Conservation (phyloP, 2,113 vertebrate species). For the Regulus satrapa region DNA sequence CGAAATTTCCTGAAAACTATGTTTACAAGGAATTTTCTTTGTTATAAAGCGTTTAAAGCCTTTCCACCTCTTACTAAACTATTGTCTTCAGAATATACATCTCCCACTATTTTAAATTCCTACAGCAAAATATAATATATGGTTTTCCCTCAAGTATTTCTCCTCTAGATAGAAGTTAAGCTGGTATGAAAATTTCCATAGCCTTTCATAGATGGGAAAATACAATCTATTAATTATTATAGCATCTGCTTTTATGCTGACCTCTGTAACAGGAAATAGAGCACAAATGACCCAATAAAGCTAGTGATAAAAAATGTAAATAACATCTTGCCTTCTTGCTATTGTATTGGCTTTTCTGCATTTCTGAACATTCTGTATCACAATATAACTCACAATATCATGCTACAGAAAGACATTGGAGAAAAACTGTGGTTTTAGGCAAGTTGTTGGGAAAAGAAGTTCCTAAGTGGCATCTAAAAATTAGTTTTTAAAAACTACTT, state of each 20-base stretch:
- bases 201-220: background rate
- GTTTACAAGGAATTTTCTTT: conserved; percentile 69
- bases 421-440: background rate
- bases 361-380: background rate
- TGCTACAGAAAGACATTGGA: background rate
- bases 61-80: background rate
- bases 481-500: background rate
- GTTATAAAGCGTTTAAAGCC: conserved; percentile 1
- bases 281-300: background rate
- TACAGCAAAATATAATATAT: background rate
- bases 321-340: conserved; percentile 1
- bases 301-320: conserved; percentile 23
- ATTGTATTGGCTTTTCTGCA: background rate
- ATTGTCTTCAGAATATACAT: background rate
- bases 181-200: background rate
- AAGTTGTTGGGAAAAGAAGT: background rate
- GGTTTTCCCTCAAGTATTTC: background rate
- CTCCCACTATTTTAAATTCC: background rate
- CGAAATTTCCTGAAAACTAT: conserved; percentile 66
- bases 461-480: background rate
- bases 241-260: conserved; percentile 18
- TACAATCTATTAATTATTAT: background rate
- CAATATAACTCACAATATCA: background rate
- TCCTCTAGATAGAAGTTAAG: background rate
- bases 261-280: conserved; percentile 3